A percentile compares a stretch with the other conserved stretches of the same genome.
phyloP scores from a whole-genome alignment of 2,113 vertebrate genomes.

The Mustela nigripes region DNA sequence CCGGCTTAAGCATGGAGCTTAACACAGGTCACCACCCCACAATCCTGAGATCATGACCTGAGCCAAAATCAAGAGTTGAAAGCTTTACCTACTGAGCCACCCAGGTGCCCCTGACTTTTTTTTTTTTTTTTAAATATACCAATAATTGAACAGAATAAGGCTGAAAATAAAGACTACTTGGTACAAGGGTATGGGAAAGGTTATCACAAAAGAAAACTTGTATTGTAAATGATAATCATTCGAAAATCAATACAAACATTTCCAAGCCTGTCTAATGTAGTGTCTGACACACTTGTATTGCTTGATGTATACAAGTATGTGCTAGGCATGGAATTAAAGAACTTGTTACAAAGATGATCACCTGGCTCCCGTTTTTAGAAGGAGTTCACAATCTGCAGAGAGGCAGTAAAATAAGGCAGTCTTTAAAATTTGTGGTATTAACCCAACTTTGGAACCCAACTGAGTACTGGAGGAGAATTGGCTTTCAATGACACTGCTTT shows the following conservation, averaged over 20 bases:
- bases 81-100: neutral
- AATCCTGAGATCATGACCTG: neutral
- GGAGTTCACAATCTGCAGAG: neutral
- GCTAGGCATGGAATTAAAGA: neutral
- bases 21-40: neutral
- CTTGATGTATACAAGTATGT: neutral
- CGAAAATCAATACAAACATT: neutral
- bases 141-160: neutral
- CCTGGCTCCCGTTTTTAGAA: neutral
- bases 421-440: neutral
- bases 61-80: neutral
- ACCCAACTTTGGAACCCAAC: neutral
- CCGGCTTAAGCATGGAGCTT: neutral
- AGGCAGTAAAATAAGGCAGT: neutral
- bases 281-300: neutral
- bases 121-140: neutral
- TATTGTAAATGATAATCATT: neutral
- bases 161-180: neutral
- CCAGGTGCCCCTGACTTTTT: neutral
- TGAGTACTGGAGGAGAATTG: neutral
- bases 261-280: neutral
- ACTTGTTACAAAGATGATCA: neutral
- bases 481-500: neutral
- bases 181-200: neutral
- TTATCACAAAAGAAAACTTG: neutral